These are phyloP conservation scores for Drosophila anomalipes DNA, from an alignment of 2,888 invertebrate genomes.

Conservation along the genomic window DNA sequence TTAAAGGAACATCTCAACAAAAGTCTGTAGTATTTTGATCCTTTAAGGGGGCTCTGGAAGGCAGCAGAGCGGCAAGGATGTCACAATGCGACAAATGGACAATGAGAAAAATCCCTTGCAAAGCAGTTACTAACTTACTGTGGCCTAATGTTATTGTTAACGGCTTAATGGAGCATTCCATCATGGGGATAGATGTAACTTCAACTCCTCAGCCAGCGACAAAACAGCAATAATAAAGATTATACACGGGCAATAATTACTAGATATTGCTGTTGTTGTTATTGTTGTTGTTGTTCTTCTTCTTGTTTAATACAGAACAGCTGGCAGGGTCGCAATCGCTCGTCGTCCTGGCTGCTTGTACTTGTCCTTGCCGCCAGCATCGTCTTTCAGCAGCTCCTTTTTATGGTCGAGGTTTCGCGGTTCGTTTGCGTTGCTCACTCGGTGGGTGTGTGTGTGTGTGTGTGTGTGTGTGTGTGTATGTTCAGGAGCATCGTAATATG, in stretches of 20 bases:
- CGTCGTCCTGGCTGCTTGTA: constrained; percentile 35
- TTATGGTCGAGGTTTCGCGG: constrained; percentile 73
- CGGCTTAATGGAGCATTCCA: constrained; percentile 80
- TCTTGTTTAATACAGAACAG: constrained; percentile 38
- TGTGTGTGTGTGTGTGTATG: constrained; percentile 22
- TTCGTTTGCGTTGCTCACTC: constrained; percentile 61
- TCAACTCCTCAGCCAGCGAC: constrained; percentile 35
- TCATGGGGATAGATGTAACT: constrained; percentile 59
- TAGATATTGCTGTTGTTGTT: constrained; percentile 50
- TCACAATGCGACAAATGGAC: constrained; percentile 37
- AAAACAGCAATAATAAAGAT: constrained; percentile 77
- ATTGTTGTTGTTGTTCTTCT: constrained; percentile 24
- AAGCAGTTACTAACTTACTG: constrained; percentile 45
- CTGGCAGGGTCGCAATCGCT: constrained; percentile 30
- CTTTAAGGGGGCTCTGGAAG: background rate
- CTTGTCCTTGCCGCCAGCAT: constrained; percentile 52
- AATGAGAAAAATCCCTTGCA: constrained; percentile 30
- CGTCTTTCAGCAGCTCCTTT: constrained; percentile 57
- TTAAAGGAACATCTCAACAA: constrained; percentile 33
- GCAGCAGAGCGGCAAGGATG: constrained; percentile 21
- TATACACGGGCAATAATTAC: constrained; percentile 80
- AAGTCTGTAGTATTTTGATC: constrained; percentile 33
- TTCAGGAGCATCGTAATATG: constrained; percentile 68
- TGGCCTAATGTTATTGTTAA: constrained; percentile 74
- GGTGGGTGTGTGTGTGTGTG: constrained; percentile 11